Percentiles rank a stretch among this genome's conserved stretches.
Conservation (phyloP, 2,888 invertebrate genomes). For the Leptopilina syphax region DNA sequence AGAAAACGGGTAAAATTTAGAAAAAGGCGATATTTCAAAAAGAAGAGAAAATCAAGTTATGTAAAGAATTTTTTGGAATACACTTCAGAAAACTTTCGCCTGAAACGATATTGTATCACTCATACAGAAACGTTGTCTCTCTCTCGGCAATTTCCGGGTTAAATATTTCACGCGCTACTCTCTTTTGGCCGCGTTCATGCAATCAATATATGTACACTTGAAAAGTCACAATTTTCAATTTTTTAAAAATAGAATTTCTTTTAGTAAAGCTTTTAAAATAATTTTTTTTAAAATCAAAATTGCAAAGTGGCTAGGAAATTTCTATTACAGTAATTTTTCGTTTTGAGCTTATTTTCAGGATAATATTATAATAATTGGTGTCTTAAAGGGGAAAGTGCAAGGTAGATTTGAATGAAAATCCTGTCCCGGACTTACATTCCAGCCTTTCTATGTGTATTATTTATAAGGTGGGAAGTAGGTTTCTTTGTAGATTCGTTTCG, state of each 20-base stretch:
- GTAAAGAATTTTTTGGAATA: no score
- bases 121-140: not conserved
- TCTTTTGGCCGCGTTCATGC: conserved; percentile 47
- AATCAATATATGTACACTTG: conserved; percentile 38
- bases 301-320: no score
- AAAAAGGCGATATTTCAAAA: no score
- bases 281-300: no score
- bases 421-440: conserved; percentile 31
- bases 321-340: no score
- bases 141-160: conserved; percentile 53
- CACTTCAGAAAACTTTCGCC: not conserved
- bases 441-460: conserved; percentile 6
- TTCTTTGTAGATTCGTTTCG: conserved; percentile 4
- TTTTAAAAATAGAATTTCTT: no score
- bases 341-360: not conserved
- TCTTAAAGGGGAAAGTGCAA: not conserved
- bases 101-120: conserved; percentile 29
- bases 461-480: not conserved
- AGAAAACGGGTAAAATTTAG: no score
- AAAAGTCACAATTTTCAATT: not conserved
- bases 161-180: conserved; percentile 50
- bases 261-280: no score
- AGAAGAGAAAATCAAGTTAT: not conserved
- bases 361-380: not conserved
- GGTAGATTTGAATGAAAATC: conserved; percentile 13